Conservation (phyloP, 2,113 vertebrate genomes). For the Myrmecobius fasciatus region DNA sequence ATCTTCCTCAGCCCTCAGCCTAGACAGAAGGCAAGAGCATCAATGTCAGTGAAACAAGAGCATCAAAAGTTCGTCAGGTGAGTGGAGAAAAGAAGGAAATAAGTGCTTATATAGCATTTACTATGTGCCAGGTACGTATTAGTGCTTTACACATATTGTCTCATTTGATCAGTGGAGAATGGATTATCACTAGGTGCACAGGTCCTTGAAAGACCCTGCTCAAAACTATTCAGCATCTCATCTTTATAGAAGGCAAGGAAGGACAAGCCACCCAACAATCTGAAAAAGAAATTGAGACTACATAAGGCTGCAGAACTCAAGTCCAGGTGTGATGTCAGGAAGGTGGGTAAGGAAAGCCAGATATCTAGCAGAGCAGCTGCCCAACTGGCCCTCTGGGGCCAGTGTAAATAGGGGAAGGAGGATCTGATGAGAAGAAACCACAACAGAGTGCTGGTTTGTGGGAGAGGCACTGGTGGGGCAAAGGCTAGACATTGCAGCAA, state of each 20-base stretch:
- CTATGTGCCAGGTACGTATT: not conserved
- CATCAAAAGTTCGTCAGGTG: constrained; percentile 13
- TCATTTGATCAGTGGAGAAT: not conserved
- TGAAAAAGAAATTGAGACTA: constrained; percentile 61
- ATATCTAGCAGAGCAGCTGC: constrained; percentile 43
- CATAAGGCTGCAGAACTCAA: constrained; percentile 60
- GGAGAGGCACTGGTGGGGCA: constrained; percentile 8
- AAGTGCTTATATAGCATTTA: not conserved
- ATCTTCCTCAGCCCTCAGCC: not conserved
- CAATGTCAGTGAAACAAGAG: not conserved
- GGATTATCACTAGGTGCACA: constrained; percentile 16
- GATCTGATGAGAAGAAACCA: constrained; percentile 35
- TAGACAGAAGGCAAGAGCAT: not conserved
- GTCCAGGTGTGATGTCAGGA: constrained; percentile 62
- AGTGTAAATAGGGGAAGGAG: constrained; percentile 2
- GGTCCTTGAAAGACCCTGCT: constrained; percentile 22
- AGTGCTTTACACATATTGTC: not conserved
- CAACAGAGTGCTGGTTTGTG: constrained; percentile 36
- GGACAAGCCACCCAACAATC: constrained; percentile 55
- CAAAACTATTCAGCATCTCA: constrained; percentile 51
- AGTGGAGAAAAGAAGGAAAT: not conserved
- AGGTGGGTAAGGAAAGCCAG: constrained; percentile 68
- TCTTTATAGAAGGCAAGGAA: constrained; percentile 54
- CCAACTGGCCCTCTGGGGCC: constrained; percentile 20
- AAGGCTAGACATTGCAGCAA: constrained; percentile 55